A percentile compares a stretch with the other conserved stretches of the same genome.
These are phyloP conservation scores for Piaya cayana DNA, from an alignment of 2,113 vertebrate species.

Conservation along the genomic window DNA sequence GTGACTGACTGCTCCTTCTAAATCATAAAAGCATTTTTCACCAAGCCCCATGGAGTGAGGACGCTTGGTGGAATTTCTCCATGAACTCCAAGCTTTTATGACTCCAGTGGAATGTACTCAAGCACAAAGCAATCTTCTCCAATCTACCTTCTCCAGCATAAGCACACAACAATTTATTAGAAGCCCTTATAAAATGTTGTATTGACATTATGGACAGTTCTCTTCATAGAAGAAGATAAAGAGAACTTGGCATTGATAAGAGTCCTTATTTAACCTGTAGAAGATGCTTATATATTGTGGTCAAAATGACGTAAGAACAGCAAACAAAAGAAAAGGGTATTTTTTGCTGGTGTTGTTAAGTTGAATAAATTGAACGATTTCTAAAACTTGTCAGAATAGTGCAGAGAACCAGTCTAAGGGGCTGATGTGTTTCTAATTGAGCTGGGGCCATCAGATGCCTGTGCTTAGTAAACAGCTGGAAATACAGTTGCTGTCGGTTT, in stretches of 20 bases:
- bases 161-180: not conserved
- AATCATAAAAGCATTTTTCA: not conserved
- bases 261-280: not conserved
- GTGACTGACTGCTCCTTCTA: not conserved
- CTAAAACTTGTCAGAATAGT: not conserved
- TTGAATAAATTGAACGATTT: not conserved
- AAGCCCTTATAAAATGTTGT: not conserved
- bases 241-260: not conserved
- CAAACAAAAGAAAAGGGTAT: not conserved
- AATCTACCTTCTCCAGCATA: not conserved
- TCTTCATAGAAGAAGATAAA: not conserved
- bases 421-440: not conserved
- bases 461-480: not conserved
- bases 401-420: not conserved
- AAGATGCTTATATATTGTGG: not conserved
- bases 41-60: not conserved
- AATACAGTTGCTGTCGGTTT: not conserved
- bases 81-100: not conserved
- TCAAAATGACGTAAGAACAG: not conserved
- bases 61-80: not conserved
- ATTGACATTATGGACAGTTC: not conserved
- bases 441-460: not conserved
- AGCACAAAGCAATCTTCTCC: not conserved
- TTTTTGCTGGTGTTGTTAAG: not conserved
- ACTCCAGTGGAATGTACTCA: not conserved